Base-by-base conservation (phyloP, 1,140 invertebrate species). In the Drosophila micromelanica region DNA sequence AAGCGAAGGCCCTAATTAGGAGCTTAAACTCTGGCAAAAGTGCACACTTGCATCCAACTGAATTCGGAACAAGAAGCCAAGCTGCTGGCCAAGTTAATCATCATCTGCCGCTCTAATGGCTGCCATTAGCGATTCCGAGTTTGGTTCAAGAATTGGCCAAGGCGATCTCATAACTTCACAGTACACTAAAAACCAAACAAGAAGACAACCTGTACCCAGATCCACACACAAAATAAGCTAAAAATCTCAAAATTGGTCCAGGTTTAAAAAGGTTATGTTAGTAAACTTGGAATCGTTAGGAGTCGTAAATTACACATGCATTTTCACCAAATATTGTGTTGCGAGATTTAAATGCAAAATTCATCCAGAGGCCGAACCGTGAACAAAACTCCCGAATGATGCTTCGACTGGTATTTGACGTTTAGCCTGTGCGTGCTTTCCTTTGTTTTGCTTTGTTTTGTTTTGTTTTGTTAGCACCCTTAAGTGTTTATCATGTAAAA, bases 401-500 rank as follows among this genome's bases (percentile, higher is more conserved):
- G 27, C 30, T 40, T 46, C 20, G 42, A 30, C 43, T 64, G 51
- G 60, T 56, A 43, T 43, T 49, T 63, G 49, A 23, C n/a, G n/a
- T 60, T 68, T 60, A 13, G 37, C 48, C 37, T 45, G 27, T 63
- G 67, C 42, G 67, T 63, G 59, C 49, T 71, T 37, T 63, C 48
- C 49, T 71, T 37, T 35, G 42, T 20, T 37, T 15, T 23, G 13
- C 13, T 45, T 13, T 43, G 45, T 32, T 49, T 45, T 54, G 54
- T 68, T 46, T 13, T 37, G 56, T 52, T 75, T 71, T 43, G 55
- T 54, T 64, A 63, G 67, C 82, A 87, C 79, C 84, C 84, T 89
- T 78, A 82, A 82, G 76, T 90, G 81, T 81, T 87, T 90, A 89
- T 79, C 73, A 82, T 87, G 86, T 90, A 70, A 82, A 90, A 86